Evolutionary conservation across 2,888 invertebrate species (phyloP), one percentile per base, ranked within the genome.

Genomic region (Chaetoderma sp.): DNA sequence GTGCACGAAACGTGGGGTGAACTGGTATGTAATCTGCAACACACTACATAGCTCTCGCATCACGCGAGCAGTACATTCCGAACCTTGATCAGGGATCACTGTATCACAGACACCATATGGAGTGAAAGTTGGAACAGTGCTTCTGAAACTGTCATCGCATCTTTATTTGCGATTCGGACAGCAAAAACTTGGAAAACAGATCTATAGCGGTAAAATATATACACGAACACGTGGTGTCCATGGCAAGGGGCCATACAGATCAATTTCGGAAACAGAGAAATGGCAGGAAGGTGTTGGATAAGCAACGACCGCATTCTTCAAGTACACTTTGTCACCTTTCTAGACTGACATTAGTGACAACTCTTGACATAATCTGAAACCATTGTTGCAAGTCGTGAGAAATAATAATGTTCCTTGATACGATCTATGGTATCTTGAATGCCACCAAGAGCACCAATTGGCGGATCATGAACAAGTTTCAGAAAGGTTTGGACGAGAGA

Each of bases 291-390:
- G 52, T 8, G 30, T 27, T 28, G 52, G 52, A 30, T 28, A 30
- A 16, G 52, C 52, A 10, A 18, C 32, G 2, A 30, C 32, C 18
- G n/a, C 2, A 13, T n/a, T 18, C 28, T 61, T 61, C 6, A 44
- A 28, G 18, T 52, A 42, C 10, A 44, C 5, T 45, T 23, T 1
- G 68, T 69, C 1, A 63, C 30, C 36, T 72, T 72, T 5, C 68
- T 39, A 16, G 33, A 39, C 44, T 67, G 70, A 44, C 63, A 65
- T 1, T 49, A 42, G 28, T 18, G 56, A 44, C 65, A 61, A 23
- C 42, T 42, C 23, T 54, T 33, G 39, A 61, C 39, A 39, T 61
- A 61, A 23, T 52, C 52, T 3, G 27, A 28, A 18, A 61, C 52
- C 23, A 54, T 13, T 5, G 13, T 10, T 23, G 27, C n/a, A 1